Evolutionary conservation across 1,140 invertebrate species (phyloP), one percentile per base, ranked within the genome.

Genomic region (Polyergus mexicanus): DNA sequence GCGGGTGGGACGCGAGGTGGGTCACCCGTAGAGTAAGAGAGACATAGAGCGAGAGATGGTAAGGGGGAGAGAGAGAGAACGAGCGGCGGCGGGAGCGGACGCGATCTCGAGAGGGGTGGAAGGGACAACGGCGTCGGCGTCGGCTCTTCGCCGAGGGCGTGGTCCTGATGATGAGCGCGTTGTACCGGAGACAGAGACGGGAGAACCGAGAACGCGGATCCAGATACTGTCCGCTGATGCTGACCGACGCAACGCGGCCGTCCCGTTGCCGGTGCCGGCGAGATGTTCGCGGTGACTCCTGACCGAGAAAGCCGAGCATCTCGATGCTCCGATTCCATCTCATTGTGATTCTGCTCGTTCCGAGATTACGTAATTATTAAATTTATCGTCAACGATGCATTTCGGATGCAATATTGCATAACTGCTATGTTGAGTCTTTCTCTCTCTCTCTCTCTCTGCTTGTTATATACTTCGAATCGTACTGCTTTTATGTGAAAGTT

Each of bases 111-210:
- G 84, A 68, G 74, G 75, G 75, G 81, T 63, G 81, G 63, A 68
- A 68, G 84, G 51, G 84, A 80, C 81, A 86, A 54, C 87, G 76
- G 78, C 86, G 88, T 84, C 86, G 87, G 54, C 90, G 83, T 80
- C 89, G 90, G 87, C 91, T 93, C 89, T 92, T 89, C 83, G 88
- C 51, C 89, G 91, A 93, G 92, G 93, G 93, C 93, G 93, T 94
- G 93, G 93, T 89, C 91, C 91, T 87, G 88, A 81, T 71, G 80
- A 88, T 65, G 78, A 68, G 88, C 85, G 88, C 84, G 83, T 66
- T 90, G 88, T 83, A 75, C 62, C 77, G 83, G 85, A 74, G 65
- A 56, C 51, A 77, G 71, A 77, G 80, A 84, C 47, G 65, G 16
- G 47, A 51, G 58, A 60, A 47, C 35, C 44, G 69, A 56, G 54